Evolutionary conservation across 2,888 invertebrate genomes (phyloP).

Genomic region (Aromia moschata): DNA sequence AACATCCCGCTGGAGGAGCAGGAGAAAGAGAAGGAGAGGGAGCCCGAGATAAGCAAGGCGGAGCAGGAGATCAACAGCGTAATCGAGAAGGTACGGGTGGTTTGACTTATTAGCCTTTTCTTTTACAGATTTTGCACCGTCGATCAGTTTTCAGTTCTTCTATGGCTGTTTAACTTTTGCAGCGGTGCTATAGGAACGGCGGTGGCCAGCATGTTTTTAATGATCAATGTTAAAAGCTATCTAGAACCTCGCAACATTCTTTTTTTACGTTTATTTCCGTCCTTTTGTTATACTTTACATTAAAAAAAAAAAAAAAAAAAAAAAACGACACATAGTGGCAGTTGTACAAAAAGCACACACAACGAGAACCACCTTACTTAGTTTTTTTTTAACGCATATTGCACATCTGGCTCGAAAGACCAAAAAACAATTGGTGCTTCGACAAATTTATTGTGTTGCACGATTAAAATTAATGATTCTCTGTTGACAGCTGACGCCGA

Average conservation of each 20-base stretch:
- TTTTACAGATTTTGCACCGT: constrained; percentile 27
- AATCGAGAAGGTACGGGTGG: constrained; percentile 71
- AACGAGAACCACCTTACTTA: no score
- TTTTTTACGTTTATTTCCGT: background rate
- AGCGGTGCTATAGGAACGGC: constrained; percentile 57
- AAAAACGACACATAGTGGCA: no score
- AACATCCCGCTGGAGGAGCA: constrained; percentile 83
- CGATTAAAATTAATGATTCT: background rate
- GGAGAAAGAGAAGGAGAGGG: constrained; percentile 60
- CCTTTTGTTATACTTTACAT: no score
- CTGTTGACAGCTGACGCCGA: constrained; percentile 80
- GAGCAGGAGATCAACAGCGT: constrained; percentile 77
- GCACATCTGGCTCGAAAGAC: no score
- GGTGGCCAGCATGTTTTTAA: constrained; percentile 62
- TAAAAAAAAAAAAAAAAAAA: no score
- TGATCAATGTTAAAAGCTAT: constrained; percentile 50
- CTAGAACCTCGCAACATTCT: constrained; percentile 54
- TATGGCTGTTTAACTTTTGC: constrained; percentile 47
- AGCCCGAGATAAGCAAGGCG: constrained; percentile 74
- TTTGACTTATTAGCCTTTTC: no score
- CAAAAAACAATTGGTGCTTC: no score
- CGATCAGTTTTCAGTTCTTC: constrained; percentile 34
- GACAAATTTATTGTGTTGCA: background rate
- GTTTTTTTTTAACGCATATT: no score
- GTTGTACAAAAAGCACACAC: no score